Base-by-base conservation (phyloP, 2,888 invertebrate species). In the Craniophora ligustri region DNA sequence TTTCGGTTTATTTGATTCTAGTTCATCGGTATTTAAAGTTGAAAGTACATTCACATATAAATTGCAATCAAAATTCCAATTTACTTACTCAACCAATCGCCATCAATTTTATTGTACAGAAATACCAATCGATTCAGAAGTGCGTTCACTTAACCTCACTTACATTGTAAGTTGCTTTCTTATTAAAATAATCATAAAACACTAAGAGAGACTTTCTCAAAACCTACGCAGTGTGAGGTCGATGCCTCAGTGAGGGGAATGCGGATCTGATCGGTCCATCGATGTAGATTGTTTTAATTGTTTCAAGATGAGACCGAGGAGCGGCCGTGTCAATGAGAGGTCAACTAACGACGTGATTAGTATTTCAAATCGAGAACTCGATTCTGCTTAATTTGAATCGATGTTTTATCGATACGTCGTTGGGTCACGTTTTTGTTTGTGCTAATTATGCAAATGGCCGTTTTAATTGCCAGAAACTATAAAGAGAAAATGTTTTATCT, bases 211-310 rank as follows among this genome's bases (percentile, higher is more conserved):
- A 61, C 70, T 67, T 63, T 72, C 66, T 66, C 56, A 61, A 67
- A 73, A 53, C 67, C 64, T 75, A 76, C 78, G 66, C 64, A 60
- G 69, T 69, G 56, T 60, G 71, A 70, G 81, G 77, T 80, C 78
- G 67, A 69, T 78, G 63, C 70, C 72, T 65, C 58, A 63, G 50
- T 42, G 38, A 70, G 35, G 66, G 32, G 65, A 66, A 87, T 88
- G 85, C 83, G 81, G 86, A 84, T 82, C 79, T 77, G 69, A 81
- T 78, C 76, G 71, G 64, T 75, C 58, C 55, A 60, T 67, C 76
- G 75, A 79, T 72, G 80, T 76, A 79, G 84, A 88, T 88, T 88
- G 87, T 89, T 85, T 85, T 87, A 87, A 87, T 86, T 87, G 85
- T 82, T 73, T 67, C 72, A 68, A 78, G 78, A 83, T 83, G 81